Evolutionary conservation across 2,888 invertebrate species (phyloP).

Genomic region (Clepsis dumicolana): DNA sequence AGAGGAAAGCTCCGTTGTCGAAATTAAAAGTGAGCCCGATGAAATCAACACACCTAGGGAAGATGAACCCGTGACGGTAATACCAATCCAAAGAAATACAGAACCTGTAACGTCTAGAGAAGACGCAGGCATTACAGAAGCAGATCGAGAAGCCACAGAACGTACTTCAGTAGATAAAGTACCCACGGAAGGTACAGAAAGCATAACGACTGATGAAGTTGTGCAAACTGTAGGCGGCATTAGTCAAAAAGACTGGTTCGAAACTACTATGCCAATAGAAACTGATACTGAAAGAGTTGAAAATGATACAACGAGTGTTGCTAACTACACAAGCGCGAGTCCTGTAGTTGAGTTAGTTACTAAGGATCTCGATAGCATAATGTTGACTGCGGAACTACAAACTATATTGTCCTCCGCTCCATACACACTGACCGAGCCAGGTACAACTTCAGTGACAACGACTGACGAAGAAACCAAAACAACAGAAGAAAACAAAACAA

Average conservation of each 20-base stretch:
- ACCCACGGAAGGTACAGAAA: slow-evolving; percentile 9
- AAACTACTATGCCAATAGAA: not conserved
- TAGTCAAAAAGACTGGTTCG: slow-evolving; percentile 2
- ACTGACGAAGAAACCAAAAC: not conserved
- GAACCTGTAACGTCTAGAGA: not conserved
- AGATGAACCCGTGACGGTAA: not conserved
- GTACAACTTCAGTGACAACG: not conserved
- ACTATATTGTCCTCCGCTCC: not conserved
- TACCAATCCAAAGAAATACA: slow-evolving; percentile 5
- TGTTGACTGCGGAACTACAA: not conserved
- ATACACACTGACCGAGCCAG: not conserved
- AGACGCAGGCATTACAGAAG: not conserved
- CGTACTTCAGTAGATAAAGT: not conserved
- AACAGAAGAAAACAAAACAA: not conserved
- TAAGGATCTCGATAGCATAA: not conserved
- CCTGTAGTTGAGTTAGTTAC: not conserved
- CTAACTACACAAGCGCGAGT: not conserved
- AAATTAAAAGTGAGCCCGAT: slow-evolving; percentile 56
- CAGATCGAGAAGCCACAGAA: slow-evolving; percentile 1
- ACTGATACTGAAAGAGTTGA: not conserved
- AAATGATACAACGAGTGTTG: not conserved
- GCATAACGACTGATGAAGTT: not conserved
- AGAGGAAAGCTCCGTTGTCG: slow-evolving; percentile 58
- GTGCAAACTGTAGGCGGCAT: not conserved
- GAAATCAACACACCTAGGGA: slow-evolving; percentile 45